Percentiles rank a stretch among this genome's conserved stretches.
Evolutionary conservation across 2,888 invertebrate genomes (phyloP).

Genomic region (Trichopoda pennipes): DNA sequence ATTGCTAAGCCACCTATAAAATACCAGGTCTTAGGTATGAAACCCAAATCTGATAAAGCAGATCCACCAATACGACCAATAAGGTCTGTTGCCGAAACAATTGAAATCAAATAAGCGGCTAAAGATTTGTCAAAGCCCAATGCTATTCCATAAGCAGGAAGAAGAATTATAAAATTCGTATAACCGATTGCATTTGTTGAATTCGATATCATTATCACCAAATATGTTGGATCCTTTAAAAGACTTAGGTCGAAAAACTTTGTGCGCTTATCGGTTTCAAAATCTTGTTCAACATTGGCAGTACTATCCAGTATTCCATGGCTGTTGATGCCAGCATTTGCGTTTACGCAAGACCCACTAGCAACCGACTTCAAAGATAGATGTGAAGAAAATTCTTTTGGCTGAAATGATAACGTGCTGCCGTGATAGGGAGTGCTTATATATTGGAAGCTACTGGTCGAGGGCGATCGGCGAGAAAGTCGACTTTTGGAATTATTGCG

Average conservation of each 20-base stretch:
- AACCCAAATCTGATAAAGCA: slow-evolving; percentile 88
- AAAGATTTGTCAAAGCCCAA: slow-evolving; percentile 87
- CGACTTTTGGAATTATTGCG: slow-evolving; percentile 80
- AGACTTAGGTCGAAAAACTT: slow-evolving; percentile 89
- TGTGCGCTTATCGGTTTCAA: slow-evolving; percentile 73
- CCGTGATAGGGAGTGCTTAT: slow-evolving; percentile 93
- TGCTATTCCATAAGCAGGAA: slow-evolving; percentile 88
- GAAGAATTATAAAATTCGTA: slow-evolving; percentile 91
- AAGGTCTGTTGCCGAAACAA: slow-evolving; percentile 90
- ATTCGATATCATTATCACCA: slow-evolving; percentile 91
- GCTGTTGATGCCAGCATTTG: slow-evolving; percentile 72
- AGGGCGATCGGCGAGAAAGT: slow-evolving; percentile 86
- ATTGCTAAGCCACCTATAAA: slow-evolving; percentile 89
- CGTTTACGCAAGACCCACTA: slow-evolving; percentile 78
- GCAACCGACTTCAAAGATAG: slow-evolving; percentile 87
- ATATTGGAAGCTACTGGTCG: slow-evolving; percentile 91
- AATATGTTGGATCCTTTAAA: slow-evolving; percentile 89
- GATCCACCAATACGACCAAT: slow-evolving; percentile 93
- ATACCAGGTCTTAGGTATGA: slow-evolving; percentile 90
- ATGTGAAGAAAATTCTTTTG: slow-evolving; percentile 89
- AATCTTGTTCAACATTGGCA: slow-evolving; percentile 70
- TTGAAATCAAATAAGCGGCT: slow-evolving; percentile 88
- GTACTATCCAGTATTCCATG: slow-evolving; percentile 72
- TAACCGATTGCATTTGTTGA: slow-evolving; percentile 93
- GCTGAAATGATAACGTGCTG: slow-evolving; percentile 89